Conservation (phyloP, 2,113 vertebrate genomes). For the Trogon surrucura region DNA sequence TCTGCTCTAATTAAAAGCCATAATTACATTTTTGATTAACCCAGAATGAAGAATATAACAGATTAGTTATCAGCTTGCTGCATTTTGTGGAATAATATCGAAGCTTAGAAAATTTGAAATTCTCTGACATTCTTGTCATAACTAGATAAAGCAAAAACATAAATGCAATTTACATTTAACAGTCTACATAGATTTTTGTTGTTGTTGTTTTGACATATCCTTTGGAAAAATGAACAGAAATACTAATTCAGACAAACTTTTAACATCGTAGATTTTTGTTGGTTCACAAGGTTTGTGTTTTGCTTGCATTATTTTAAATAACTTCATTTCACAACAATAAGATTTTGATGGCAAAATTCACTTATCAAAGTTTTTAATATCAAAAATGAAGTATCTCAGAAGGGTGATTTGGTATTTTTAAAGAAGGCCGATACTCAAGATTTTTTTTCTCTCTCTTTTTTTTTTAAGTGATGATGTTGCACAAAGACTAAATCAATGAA, state of each 20-base stretch:
- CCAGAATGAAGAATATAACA: conserved; percentile 55
- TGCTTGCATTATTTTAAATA: background rate
- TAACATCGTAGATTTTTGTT: background rate
- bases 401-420: background rate
- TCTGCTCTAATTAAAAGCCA: conserved; percentile 67
- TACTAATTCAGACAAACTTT: conserved; percentile 2
- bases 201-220: conserved; percentile 23
- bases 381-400: background rate
- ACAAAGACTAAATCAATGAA: background rate
- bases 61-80: conserved; percentile 57
- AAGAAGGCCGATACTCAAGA: background rate
- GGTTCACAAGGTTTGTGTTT: background rate
- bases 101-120: conserved; percentile 33
- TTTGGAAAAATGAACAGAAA: conserved; percentile 34
- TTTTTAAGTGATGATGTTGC: background rate
- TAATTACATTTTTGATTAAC: conserved; percentile 70
- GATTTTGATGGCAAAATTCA: background rate
- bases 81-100: conserved; percentile 22
- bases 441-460: background rate
- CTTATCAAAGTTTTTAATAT: background rate
- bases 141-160: conserved; percentile 46
- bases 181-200: background rate
- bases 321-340: background rate
- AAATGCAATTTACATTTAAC: conserved; percentile 26
- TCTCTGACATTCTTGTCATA: background rate